These are phyloP conservation scores for Trissolcus basalis DNA, from an alignment of 1,140 invertebrate species.

Conservation along the genomic window DNA sequence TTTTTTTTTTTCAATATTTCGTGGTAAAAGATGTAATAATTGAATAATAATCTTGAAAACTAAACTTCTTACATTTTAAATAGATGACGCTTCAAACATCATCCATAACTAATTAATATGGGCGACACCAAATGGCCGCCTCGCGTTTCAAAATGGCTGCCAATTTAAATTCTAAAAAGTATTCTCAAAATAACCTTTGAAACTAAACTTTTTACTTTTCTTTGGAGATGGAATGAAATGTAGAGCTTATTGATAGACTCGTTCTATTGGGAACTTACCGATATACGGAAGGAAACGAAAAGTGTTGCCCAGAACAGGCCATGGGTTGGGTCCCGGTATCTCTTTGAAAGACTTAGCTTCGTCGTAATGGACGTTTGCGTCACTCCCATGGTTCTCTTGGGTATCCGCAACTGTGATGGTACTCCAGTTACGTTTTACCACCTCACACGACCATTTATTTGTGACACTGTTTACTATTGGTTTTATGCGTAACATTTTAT, in stretches of 20 bases:
- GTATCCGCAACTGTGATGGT: constrained; percentile 38
- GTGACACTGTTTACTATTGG: constrained; percentile 29
- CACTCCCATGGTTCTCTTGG: constrained; percentile 42
- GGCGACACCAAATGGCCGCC: too few relatives aligned
- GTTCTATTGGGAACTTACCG: constrained; percentile 71
- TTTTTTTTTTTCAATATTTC: too few relatives aligned
- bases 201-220: too few relatives aligned
- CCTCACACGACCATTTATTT: constrained; percentile 44
- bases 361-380: constrained; percentile 29
- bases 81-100: too few relatives aligned
- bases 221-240: background rate
- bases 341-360: constrained; percentile 64
- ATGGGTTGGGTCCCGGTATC: constrained; percentile 76
- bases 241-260: background rate
- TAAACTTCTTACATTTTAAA: too few relatives aligned
- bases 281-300: constrained; percentile 76
- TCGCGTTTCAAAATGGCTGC: too few relatives aligned
- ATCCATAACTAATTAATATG: too few relatives aligned
- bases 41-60: too few relatives aligned
- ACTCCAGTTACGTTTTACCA: constrained; percentile 33
- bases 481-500: constrained; percentile 38
- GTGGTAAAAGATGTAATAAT: too few relatives aligned
- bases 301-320: constrained; percentile 73
- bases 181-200: too few relatives aligned
- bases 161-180: too few relatives aligned